Percentiles rank a stretch among this genome's conserved stretches.
Evolutionary conservation across 2,797 vertebrate species (phyloP).

Genomic region (Platalea minor): DNA sequence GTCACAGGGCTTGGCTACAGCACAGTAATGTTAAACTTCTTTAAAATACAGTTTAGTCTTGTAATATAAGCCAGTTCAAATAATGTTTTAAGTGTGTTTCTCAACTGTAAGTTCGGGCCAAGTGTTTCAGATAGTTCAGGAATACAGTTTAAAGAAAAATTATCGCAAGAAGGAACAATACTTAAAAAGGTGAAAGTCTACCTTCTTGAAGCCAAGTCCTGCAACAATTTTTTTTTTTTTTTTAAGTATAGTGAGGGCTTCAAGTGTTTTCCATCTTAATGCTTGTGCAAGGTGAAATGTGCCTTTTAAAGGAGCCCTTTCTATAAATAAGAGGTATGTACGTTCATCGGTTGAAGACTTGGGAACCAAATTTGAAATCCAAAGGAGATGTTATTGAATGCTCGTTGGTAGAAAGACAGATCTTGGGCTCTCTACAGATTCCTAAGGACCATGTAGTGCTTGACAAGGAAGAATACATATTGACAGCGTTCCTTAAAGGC

Average conservation of each 20-base stretch:
- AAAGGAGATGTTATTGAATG: neutral
- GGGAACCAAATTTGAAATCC: neutral
- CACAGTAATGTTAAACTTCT: neutral
- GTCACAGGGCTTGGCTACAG: neutral
- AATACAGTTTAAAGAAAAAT: neutral
- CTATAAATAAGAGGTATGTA: neutral
- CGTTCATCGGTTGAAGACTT: neutral
- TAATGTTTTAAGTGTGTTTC: neutral
- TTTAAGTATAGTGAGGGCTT: neutral
- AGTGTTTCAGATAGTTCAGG: neutral
- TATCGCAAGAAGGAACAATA: neutral
- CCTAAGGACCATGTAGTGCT: neutral
- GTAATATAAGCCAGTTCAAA: neutral
- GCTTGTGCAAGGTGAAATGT: neutral
- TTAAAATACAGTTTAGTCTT: neutral
- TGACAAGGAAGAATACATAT: constrained; percentile 29
- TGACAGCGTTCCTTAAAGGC: constrained; percentile 52
- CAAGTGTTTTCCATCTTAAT: neutral
- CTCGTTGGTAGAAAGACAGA: neutral
- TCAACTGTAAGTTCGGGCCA: neutral
- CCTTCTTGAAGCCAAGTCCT: neutral
- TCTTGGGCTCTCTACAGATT: neutral
- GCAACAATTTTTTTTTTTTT: neutral
- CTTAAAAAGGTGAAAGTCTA: neutral
- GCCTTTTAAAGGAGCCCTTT: neutral